phyloP scores from a whole-genome alignment of 2,888 invertebrate species.

The Prosopocoilus inquinatus region DNA sequence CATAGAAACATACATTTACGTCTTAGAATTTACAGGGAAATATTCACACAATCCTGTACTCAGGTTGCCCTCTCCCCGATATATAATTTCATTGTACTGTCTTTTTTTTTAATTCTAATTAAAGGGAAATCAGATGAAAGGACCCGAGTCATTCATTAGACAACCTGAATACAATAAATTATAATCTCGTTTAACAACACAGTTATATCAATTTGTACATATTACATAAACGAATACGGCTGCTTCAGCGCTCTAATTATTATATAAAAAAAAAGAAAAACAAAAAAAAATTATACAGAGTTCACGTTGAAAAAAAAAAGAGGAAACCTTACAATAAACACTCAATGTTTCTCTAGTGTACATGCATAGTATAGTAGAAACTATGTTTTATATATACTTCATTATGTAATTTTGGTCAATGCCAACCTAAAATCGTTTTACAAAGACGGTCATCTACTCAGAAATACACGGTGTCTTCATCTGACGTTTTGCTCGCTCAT shows the following conservation, averaged over 20 bases:
- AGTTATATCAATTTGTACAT: conserved; percentile 20
- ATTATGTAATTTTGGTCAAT: conserved; percentile 21
- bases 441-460: conserved; percentile 17
- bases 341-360: conserved; percentile 19
- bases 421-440: conserved; percentile 21
- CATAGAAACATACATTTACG: conserved; percentile 9
- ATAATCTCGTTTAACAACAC: conserved; percentile 10
- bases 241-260: conserved; percentile 14
- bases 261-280: too few relatives aligned
- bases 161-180: not conserved
- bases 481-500: too few relatives aligned
- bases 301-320: conserved; percentile 9
- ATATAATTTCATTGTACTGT: not conserved
- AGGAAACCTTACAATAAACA: conserved; percentile 17
- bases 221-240: conserved; percentile 21
- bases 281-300: conserved; percentile 18
- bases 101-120: too few relatives aligned
- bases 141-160: not conserved
- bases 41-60: conserved; percentile 11
- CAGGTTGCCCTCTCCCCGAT: not conserved
- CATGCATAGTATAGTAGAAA: conserved; percentile 19
- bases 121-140: too few relatives aligned
- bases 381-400: conserved; percentile 22
- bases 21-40: conserved; percentile 10
- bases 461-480: conserved; percentile 3